Evolutionary conservation across 2,888 invertebrate species (phyloP), one percentile per base, ranked within the genome.

Genomic region (Coecobrya sp.): DNA sequence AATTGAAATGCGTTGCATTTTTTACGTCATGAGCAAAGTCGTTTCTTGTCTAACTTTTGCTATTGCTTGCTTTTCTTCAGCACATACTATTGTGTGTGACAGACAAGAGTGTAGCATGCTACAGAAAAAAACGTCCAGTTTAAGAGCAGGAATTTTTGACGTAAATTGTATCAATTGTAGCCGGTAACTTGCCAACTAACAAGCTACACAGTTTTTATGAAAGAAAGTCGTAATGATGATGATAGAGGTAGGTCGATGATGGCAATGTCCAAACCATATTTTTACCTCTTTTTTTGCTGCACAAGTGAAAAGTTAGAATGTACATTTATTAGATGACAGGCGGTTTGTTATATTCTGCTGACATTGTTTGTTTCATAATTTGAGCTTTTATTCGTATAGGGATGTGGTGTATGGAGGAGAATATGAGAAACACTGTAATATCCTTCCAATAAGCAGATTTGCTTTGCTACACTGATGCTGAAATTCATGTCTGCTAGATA

Each of bases 1-100:
- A 86, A 86, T 86, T 86, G 86, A 86, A 70, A 86, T 49, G 45
- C 52, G n/a, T 22, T 84, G 84, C 84, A 84, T 65, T 65, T 84
- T 36, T 73, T 30, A 42, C 42, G n/a, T 19, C n/a, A 19, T 36
- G 16, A 16, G n/a, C 68, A 36, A 36, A 36, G 16, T 36, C 68
- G 36, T 68, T 16, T 68, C 5, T 3, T n/a, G n/a, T n/a, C 8
- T 0, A 36, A 68, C 68, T 36, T 36, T 36, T 13, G 0, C 68
- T 36, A 13, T n/a, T 19, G n/a, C 2, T 11, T 65, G 27, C 65
- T 65, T 65, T 5, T 11, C 5, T n/a, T n/a, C n/a, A n/a, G n/a
- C n/a, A n/a, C n/a, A n/a, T n/a, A n/a, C n/a, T n/a, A n/a, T n/a
- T n/a, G n/a, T n/a, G n/a, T 25, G 65, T 27, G 65, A 65, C 25